Percentiles rank a stretch among this genome's conserved stretches.
Evolutionary conservation across 2,797 vertebrate species (phyloP).

Genomic region (Pagetopsis macropterus): DNA sequence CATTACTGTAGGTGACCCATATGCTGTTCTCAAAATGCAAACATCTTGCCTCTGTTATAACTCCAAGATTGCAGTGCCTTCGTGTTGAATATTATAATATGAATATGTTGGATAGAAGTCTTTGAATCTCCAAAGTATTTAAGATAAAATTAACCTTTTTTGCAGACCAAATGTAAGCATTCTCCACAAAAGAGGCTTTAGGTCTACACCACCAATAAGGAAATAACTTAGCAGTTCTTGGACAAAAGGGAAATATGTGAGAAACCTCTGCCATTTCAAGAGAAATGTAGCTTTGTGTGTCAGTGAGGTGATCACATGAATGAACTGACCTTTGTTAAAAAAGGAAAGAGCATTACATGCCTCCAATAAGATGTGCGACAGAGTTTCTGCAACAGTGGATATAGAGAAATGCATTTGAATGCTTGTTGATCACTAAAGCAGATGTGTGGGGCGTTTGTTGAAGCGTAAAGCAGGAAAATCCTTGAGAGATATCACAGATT

Average conservation of each 20-base stretch:
- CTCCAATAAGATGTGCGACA: neutral
- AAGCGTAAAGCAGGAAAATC: slow-evolving; percentile 14
- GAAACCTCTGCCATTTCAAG: neutral
- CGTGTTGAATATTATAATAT: neutral
- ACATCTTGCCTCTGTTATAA: neutral
- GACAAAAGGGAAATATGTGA: neutral
- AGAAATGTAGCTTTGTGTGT: neutral
- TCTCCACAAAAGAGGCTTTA: neutral
- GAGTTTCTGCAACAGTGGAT: neutral
- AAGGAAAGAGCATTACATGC: neutral
- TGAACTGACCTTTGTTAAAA: neutral
- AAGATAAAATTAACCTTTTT: neutral
- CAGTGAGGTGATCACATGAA: neutral
- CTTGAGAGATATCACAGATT: slow-evolving; percentile 24
- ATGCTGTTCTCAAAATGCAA: slow-evolving; percentile 8
- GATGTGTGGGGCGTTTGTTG: slow-evolving; percentile 21
- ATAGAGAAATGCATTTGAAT: neutral
- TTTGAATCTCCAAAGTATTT: slow-evolving; percentile 6
- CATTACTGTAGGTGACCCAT: neutral
- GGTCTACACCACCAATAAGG: neutral
- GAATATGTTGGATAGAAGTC: neutral
- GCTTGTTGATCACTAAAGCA: neutral
- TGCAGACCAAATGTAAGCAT: slow-evolving; percentile 1
- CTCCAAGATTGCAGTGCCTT: neutral
- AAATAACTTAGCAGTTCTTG: neutral